These are phyloP conservation scores for Lymantria monacha DNA, from an alignment of 2,888 invertebrate genomes.

Conservation along the genomic window DNA sequence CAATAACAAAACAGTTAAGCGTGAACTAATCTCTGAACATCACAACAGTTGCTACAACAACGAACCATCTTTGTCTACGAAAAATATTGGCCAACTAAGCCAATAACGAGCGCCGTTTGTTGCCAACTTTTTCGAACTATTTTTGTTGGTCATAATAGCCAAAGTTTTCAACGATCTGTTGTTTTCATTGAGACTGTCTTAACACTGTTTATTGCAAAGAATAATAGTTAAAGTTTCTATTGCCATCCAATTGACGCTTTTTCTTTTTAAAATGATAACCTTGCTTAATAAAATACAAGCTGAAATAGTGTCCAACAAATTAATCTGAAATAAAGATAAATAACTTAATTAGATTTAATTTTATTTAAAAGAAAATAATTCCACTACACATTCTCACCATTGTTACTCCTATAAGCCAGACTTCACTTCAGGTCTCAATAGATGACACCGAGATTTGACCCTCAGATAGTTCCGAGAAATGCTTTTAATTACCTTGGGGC, in stretches of 20 bases:
- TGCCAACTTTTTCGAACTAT: conserved; percentile 68
- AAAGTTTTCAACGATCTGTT: conserved; percentile 68
- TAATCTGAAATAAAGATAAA: no score
- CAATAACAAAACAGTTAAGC: not conserved
- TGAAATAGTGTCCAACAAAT: not conserved
- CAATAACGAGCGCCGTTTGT: conserved; percentile 74
- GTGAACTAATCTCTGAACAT: conserved; percentile 50
- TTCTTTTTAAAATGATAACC: conserved; percentile 5
- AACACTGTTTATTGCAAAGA: conserved; percentile 38
- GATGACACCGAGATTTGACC: no score
- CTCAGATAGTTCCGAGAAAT: no score
- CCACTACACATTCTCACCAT: no score
- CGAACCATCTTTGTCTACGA: conserved; percentile 56
- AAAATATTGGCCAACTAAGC: conserved; percentile 78
- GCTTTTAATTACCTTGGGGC: no score
- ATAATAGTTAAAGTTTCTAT: conserved; percentile 31
- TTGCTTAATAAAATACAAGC: not conserved
- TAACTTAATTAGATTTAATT: no score
- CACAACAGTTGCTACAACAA: conserved; percentile 65
- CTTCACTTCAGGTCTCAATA: no score
- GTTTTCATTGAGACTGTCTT: conserved; percentile 52
- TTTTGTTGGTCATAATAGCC: conserved; percentile 78
- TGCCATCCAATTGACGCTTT: conserved; percentile 18
- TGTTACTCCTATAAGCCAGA: no score
- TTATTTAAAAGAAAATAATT: no score